Evolutionary conservation across 2,888 invertebrate species (phyloP), one percentile per base, ranked within the genome.

Genomic region (Xylota sylvarum): DNA sequence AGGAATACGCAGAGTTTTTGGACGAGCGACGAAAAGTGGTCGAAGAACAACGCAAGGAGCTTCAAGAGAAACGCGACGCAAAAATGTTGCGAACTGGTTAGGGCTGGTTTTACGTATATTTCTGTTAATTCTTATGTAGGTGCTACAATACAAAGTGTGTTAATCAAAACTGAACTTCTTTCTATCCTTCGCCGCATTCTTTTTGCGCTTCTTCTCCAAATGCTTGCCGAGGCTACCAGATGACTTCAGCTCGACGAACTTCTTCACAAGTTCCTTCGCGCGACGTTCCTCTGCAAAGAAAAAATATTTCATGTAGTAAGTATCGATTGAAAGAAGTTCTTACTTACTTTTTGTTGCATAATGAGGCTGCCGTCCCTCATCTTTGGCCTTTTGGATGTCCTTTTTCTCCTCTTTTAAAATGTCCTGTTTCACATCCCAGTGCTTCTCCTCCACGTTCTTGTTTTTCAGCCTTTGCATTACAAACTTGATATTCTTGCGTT

Each of bases 11-110:
- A 0, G 92, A 95, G 89, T 99, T 98, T 92, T 93, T 98, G 55
- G 94, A 95, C 89, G 95, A 97, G 89, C 94, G 98, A 76, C 95
- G 95, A 90, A 88, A 90, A 40, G 92, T 95, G 88, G 93, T 97
- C 1, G 96, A 95, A 89, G 94, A 96, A 89, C 97, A 97, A 91
- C 94, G 95, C 90, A 95, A 95, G 90, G 94, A 95, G 89, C 91
- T 98, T 70, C 95, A 96, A 93, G 97, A 97, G 91, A 95, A 95
- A 91, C 95, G 96, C 91, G 97, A 98, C 93, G 96, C 98, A 0
- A 98, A 98, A 93, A 95, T 98, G 95, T 94, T 98, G 89, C 94
- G 98, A 93, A 97, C 97, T 79, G 95, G 93, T 84, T 95, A 93
- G 90, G 12, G 17, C 14, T 27, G 7, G 88, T 85, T 12, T 48